Conservation (phyloP, 2,888 invertebrate genomes). For the Furcula furcula region DNA sequence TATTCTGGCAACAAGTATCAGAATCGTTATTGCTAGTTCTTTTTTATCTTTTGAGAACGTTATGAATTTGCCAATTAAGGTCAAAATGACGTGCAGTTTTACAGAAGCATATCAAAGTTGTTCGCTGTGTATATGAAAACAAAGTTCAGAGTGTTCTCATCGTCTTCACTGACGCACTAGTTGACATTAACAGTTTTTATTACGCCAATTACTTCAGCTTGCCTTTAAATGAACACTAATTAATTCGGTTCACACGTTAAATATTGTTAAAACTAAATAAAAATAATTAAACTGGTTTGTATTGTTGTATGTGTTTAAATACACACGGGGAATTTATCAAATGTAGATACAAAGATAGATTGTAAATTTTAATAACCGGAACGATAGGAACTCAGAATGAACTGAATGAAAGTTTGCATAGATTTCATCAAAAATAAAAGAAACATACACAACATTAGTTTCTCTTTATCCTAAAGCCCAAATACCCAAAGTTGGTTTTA, state of each 20-base stretch:
- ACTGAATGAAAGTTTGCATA: no score
- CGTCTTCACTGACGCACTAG: conserved; percentile 10
- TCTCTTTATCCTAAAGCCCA: no score
- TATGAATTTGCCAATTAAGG: background rate
- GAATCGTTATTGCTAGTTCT: background rate
- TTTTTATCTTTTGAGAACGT: background rate
- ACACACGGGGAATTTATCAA: conserved; percentile 8
- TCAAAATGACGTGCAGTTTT: background rate
- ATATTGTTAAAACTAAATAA: conserved; percentile 21
- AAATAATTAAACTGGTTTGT: conserved; percentile 15
- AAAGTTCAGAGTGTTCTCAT: conserved; percentile 3
- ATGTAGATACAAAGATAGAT: conserved; percentile 12
- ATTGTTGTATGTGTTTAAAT: conserved; percentile 8
- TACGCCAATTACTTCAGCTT: conserved; percentile 35
- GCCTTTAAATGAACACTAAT: conserved; percentile 36
- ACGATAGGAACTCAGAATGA: no score
- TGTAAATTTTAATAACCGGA: no score
- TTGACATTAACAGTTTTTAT: conserved; percentile 37
- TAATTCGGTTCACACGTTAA: conserved; percentile 43
- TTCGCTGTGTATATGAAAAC: background rate
- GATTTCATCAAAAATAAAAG: no score
- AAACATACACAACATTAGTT: no score
- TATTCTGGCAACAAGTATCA: background rate
- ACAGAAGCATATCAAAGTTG: background rate
- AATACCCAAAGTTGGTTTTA: no score